These are phyloP conservation scores for Urocynchramus pylzowi DNA, from an alignment of 2,113 vertebrate species.

Conservation along the genomic window DNA sequence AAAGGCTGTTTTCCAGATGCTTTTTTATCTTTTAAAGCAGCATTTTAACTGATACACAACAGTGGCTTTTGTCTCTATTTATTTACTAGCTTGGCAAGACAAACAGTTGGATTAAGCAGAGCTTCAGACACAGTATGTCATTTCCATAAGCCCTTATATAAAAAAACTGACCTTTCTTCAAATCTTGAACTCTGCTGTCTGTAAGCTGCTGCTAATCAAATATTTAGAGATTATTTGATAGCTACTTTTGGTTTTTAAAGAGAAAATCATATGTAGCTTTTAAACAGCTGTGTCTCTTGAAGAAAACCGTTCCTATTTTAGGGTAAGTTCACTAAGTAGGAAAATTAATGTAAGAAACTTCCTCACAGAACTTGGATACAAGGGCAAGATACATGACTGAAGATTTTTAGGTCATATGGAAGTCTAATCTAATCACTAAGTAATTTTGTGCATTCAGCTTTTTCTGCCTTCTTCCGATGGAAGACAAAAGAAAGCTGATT, in stretches of 20 bases:
- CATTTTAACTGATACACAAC: neutral
- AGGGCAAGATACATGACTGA: neutral
- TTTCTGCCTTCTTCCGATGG: neutral
- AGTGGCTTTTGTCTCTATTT: constrained; percentile 26
- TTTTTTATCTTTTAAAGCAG: neutral
- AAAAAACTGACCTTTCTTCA: constrained; percentile 26
- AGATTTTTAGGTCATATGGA: neutral
- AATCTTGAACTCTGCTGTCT: neutral
- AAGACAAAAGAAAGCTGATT: constrained; percentile 17
- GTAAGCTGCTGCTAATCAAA: constrained; percentile 54
- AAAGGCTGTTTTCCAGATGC: constrained; percentile 14
- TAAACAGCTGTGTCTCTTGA: neutral
- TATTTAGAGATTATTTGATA: constrained; percentile 51
- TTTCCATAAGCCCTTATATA: constrained; percentile 6
- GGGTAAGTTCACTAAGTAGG: neutral
- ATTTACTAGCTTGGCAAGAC: constrained; percentile 1
- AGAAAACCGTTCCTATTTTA: neutral
- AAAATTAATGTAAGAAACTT: neutral
- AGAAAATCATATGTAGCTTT: neutral
- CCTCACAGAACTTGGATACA: neutral
- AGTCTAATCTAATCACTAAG: neutral
- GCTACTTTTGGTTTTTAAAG: neutral
- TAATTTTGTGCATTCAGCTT: constrained; percentile 7
- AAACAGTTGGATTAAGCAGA: constrained; percentile 14
- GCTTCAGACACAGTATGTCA: neutral